phyloP scores from a whole-genome alignment of 2,113 vertebrate species.

The Apus apus region DNA sequence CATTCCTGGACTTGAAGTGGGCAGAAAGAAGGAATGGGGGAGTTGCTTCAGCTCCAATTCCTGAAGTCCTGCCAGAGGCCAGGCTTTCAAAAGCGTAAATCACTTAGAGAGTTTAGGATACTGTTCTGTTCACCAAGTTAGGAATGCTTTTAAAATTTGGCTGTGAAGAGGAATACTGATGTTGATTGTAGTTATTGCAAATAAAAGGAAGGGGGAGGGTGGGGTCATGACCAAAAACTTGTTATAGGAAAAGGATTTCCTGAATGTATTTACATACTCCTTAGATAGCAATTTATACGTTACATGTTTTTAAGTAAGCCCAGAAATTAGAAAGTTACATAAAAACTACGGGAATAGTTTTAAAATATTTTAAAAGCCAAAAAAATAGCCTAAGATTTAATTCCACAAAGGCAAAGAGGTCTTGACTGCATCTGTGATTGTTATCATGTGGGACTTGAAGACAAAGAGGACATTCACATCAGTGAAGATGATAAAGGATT shows the following conservation, averaged over 20 bases:
- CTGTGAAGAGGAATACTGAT: neutral
- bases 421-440: slow-evolving; percentile 10
- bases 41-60: neutral
- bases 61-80: neutral
- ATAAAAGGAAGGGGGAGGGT: neutral
- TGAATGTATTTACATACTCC: neutral
- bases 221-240: neutral
- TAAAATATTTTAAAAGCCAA: neutral
- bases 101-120: neutral
- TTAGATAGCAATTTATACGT: neutral
- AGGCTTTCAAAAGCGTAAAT: neutral
- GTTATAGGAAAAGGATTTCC: neutral
- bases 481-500: slow-evolving; percentile 34
- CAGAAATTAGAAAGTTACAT: neutral
- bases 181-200: neutral
- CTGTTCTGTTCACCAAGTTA: neutral
- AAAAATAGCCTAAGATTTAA: neutral
- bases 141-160: slow-evolving; percentile 7
- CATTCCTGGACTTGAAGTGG: neutral
- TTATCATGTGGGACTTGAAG: neutral
- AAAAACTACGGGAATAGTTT: neutral
- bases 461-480: neutral
- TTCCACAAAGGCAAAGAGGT: neutral
- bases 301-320: neutral
- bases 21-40: neutral